These are phyloP conservation scores for Myrmecophaga tridactyla DNA, from an alignment of 2,113 vertebrate species.

Conservation along the genomic window DNA sequence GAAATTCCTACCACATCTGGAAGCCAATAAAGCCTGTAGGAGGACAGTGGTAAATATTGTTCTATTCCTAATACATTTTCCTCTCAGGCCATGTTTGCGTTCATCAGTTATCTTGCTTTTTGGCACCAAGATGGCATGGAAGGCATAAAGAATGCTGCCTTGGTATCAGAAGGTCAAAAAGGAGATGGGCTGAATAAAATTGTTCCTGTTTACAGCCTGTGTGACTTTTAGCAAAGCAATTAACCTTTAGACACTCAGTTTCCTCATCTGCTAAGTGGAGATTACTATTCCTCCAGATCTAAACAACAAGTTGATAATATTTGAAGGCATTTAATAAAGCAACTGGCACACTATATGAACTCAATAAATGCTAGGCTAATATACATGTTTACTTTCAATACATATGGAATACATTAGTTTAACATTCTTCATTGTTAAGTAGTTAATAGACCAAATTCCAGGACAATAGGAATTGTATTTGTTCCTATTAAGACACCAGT, in stretches of 20 bases:
- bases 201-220: not conserved
- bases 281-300: conserved; percentile 2
- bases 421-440: not conserved
- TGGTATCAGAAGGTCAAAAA: conserved; percentile 28
- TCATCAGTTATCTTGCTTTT: not conserved
- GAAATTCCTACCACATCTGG: not conserved
- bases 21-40: not conserved
- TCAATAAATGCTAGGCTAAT: conserved; percentile 54
- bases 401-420: not conserved
- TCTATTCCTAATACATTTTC: conserved; percentile 19
- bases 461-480: not conserved
- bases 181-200: conserved; percentile 9
- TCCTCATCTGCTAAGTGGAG: conserved; percentile 64
- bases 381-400: conserved; percentile 42
- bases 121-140: not conserved
- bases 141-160: not conserved
- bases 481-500: not conserved
- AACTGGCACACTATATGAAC: not conserved
- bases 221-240: conserved; percentile 52
- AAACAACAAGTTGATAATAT: conserved; percentile 44
- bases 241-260: conserved; percentile 63
- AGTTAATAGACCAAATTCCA: not conserved
- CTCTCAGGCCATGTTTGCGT: not conserved
- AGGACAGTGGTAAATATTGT: not conserved
- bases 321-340: conserved; percentile 36